Evolutionary conservation across 2,113 vertebrate species (phyloP).

Genomic region (Xenotilapia leptura): DNA sequence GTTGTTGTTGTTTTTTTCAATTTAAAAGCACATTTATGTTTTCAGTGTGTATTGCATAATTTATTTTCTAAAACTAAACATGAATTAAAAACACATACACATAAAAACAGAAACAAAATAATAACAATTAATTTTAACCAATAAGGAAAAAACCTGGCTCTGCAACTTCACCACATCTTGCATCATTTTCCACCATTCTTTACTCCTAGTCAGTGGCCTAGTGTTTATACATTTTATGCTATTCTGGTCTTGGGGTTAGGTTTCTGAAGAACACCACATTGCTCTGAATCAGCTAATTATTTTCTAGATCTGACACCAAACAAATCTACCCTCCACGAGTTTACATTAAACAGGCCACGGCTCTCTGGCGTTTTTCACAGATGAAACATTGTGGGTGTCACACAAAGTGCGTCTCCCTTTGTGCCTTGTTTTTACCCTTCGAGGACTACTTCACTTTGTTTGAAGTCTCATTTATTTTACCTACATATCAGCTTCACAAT

Average conservation of each 20-base stretch:
- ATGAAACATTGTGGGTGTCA: constrained; percentile 61
- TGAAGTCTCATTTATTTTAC: constrained; percentile 74
- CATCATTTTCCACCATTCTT: not conserved
- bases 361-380: constrained; percentile 26
- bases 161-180: not conserved
- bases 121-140: not conserved
- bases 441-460: constrained; percentile 59
- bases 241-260: not conserved
- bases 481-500: constrained; percentile 65
- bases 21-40: not conserved
- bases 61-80: not conserved
- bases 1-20: not conserved
- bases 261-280: constrained; percentile 47
- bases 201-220: not conserved
- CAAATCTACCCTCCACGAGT: constrained; percentile 48
- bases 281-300: constrained; percentile 63
- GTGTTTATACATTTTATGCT: constrained; percentile 34
- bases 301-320: constrained; percentile 65
- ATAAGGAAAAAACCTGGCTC: not conserved
- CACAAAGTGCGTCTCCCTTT: constrained; percentile 37
- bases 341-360: constrained; percentile 55
- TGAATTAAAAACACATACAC: not conserved
- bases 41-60: not conserved
- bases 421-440: constrained; percentile 53
- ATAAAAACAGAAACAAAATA: not conserved